Conservation (phyloP, 1,140 invertebrate genomes). For the Drosophila lacertosa region DNA sequence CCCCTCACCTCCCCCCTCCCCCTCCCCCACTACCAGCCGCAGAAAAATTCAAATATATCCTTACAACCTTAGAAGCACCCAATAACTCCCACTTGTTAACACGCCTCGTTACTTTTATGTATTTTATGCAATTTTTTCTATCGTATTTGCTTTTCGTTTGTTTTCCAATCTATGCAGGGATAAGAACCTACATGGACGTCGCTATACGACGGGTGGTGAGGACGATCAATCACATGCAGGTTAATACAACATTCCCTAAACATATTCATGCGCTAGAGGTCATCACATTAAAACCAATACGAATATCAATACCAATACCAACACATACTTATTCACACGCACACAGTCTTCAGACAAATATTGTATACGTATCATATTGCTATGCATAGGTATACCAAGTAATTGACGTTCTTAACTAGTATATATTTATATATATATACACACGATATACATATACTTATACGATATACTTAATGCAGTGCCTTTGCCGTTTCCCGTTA, state of each 20-base stretch:
- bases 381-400: conserved; percentile 49
- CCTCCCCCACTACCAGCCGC: too few relatives aligned
- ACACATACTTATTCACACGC: conserved; percentile 5
- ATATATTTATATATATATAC: conserved; percentile 13
- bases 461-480: conserved; percentile 38
- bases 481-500: conserved; percentile 33
- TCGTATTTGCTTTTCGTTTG: conserved; percentile 6
- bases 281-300: conserved; percentile 7
- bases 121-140: conserved; percentile 12
- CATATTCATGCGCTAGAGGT: conserved; percentile 30
- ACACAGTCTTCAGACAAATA: conserved; percentile 24
- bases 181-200: conserved; percentile 87
- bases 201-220: conserved; percentile 89
- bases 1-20: neutral
- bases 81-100: neutral
- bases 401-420: conserved; percentile 42
- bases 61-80: too few relatives aligned
- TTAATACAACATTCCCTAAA: conserved; percentile 76
- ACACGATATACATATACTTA: neutral
- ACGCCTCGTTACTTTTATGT: conserved; percentile 12
- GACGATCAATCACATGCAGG: conserved; percentile 90
- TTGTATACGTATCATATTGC: conserved; percentile 38
- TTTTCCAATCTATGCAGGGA: conserved; percentile 87
- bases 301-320: conserved; percentile 5
- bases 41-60: too few relatives aligned